Evolutionary conservation across 2,113 vertebrate species (phyloP), one percentile per base, ranked within the genome.

Genomic region (Muntiacus muntjak): DNA sequence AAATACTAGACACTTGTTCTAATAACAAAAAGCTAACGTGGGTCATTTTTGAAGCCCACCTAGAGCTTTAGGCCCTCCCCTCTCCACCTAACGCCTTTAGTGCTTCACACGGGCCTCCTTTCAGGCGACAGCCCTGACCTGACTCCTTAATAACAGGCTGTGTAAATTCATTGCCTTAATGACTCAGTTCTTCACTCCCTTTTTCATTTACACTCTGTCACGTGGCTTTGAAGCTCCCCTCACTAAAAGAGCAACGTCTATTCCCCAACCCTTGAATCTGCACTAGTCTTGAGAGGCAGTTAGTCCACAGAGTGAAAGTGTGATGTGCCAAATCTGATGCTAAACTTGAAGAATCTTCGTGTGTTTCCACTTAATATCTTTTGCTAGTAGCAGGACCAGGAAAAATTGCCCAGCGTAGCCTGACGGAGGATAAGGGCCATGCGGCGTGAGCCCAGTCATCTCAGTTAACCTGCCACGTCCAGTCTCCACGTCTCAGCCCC

Each of bases 61-160:
- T 36, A 33, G 54, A 23, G 14, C 36, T 25, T 10, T 33, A 52
- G 25, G 7, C 4, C 43, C 13, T 6, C n/a, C 14, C 50, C 28
- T 16, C 40, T 33, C 45, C 12, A 60, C 43, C 26, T 57, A 1
- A 1, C 0, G 0, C 43, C 26, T 21, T 23, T 5, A 15, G 3
- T 7, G 33, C 2, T 50, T 57, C 57, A 36, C 2, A 36, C 10
- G 33, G 25, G 9, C 25, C 16, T 7, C 3, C 7, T 52, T 4
- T 50, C 9, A 10, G 47, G 47, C 14, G 28, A 11, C 1, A 36
- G 17, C 16, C 33, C 30, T 25, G 55, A 15, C 64, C 3, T 4
- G 9, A 62, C 19, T 33, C 54, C 74, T 50, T 45, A 55, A 57
- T 26, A 47, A 17, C 17, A 83, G 8, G 16, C 43, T 45, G 3